These are phyloP conservation scores for Caenorhabditis inopinata DNA, from an alignment of 1,140 invertebrate species.

Conservation along the genomic window DNA sequence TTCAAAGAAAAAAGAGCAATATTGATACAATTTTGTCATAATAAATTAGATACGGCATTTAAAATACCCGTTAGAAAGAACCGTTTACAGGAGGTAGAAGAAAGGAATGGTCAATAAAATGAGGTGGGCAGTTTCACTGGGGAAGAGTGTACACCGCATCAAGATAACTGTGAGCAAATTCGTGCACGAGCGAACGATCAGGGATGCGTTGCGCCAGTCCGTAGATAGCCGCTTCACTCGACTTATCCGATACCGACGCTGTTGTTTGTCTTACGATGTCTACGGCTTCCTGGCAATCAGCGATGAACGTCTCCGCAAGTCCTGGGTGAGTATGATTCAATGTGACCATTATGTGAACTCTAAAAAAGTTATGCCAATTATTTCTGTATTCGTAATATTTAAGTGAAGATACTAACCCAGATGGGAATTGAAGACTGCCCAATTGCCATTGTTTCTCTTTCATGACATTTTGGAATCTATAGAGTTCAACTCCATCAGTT, in stretches of 20 bases:
- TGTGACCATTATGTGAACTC: constrained; percentile 87
- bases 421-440: constrained; percentile 87
- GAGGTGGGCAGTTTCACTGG: background rate
- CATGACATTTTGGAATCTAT: constrained; percentile 76
- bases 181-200: constrained; percentile 82
- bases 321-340: constrained; percentile 81
- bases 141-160: constrained; percentile 36
- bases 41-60: background rate
- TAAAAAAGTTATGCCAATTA: constrained; percentile 62
- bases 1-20: background rate
- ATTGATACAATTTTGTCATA: too few relatives aligned
- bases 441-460: constrained; percentile 84
- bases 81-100: background rate
- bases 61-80: constrained; percentile 12
- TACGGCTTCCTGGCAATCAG: constrained; percentile 72
- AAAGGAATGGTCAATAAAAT: background rate
- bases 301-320: constrained; percentile 81
- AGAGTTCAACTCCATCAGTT: constrained; percentile 81
- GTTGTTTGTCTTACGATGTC: background rate
- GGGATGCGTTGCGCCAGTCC: constrained; percentile 84
- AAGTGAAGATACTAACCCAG: constrained; percentile 71
- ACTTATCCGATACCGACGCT: background rate
- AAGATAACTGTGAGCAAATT: constrained; percentile 72
- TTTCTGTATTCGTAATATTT: background rate
- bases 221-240: constrained; percentile 83